Evolutionary conservation across 2,888 invertebrate genomes (phyloP).

Genomic region (Polyommatus iphigenia): DNA sequence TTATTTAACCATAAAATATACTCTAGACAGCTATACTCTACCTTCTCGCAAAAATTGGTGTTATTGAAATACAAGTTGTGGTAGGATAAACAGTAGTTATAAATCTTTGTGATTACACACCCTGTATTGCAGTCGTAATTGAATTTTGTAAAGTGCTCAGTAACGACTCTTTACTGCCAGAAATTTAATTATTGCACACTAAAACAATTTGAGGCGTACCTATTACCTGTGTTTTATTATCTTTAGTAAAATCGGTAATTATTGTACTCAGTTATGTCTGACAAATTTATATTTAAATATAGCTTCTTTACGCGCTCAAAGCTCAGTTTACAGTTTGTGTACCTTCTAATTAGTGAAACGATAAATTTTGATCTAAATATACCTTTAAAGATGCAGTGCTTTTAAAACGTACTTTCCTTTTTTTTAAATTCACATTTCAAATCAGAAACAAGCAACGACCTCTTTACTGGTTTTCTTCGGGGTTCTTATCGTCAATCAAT

Average conservation of each 20-base stretch:
- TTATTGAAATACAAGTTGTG: not conserved
- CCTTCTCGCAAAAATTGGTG: not conserved
- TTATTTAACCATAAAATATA: no score
- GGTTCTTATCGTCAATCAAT: slow-evolving; percentile 12
- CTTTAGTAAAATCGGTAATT: not conserved
- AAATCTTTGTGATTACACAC: not conserved
- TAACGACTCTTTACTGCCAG: slow-evolving; percentile 53
- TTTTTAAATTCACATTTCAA: not conserved
- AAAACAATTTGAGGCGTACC: slow-evolving; percentile 47
- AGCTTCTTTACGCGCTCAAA: not conserved
- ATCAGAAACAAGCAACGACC: not conserved
- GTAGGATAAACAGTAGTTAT: slow-evolving; percentile 3
- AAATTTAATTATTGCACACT: slow-evolving; percentile 57
- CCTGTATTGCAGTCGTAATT: slow-evolving; percentile 47
- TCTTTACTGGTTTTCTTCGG: not conserved
- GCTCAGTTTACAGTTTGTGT: not conserved
- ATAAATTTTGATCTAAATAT: not conserved
- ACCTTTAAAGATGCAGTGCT: not conserved
- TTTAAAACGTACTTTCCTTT: not conserved
- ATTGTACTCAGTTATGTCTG: not conserved
- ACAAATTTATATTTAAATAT: not conserved
- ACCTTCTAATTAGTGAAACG: not conserved
- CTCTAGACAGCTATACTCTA: not conserved
- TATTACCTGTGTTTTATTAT: not conserved
- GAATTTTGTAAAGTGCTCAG: slow-evolving; percentile 57